Base-by-base conservation (phyloP, 2,113 vertebrate genomes). In the Garra rufa region DNA sequence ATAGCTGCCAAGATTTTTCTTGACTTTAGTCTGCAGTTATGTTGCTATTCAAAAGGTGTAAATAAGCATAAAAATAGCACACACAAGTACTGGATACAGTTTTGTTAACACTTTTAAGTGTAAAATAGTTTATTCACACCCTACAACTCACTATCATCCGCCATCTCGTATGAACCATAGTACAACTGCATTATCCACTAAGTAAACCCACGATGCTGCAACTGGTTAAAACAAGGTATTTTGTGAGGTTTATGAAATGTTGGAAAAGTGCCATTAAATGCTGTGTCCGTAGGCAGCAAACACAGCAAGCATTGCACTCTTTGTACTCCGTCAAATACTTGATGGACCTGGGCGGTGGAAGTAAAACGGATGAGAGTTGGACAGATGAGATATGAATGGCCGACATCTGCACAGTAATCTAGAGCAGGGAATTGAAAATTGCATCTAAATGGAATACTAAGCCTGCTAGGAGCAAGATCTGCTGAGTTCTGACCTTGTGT, bases 401-500 rank as follows among this genome's bases (percentile, higher is more conserved):
- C 19, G 38, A 83, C 83, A 83, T 81, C 70, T 88, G 83, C 89
- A 90, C 89, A 88, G 89, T 92, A 93, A 92, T 94, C 90, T 91
- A 87, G 34, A 63, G 61, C 50, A 75, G 50, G 63, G 77, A 65
- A 78, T 67, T 50, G 88, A 90, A 91, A 92, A 93, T 92, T 91
- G 92, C 92, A 94, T 93, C 90, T 89, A 90, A 92, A 92, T 91
- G 89, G 90, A 92, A 92, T 92, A 89, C 92, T 92, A 91, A 93
- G 91, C 92, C 85, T 70, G 83, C 88, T 89, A 89, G 89, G 85
- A 77, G 89, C 89, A 85, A 88, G 90, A 92, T 94, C 92, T 91
- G 90, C 91, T 92, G 90, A 93, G 89, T 89, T 91, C 88, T 94
- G 93, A 94, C 92, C 93, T 92, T 92, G 91, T 92, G 92, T 92